phyloP scores from a whole-genome alignment of 2,113 vertebrate species.

The Callipepla squamata region DNA sequence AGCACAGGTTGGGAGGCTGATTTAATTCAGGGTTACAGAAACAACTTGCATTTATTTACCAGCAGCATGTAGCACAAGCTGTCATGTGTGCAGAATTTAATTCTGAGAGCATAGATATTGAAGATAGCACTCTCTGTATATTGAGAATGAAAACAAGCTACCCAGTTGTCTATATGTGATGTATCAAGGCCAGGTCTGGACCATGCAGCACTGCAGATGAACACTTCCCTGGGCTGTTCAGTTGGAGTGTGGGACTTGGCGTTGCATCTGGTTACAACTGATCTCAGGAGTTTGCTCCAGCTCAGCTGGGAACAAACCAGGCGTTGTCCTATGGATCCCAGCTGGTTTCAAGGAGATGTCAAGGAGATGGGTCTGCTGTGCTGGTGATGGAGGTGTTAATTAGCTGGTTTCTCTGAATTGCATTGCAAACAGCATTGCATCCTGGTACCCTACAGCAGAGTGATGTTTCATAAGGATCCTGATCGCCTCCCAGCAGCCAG shows the following conservation, averaged over 20 bases:
- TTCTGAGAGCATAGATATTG: slow-evolving; percentile 35
- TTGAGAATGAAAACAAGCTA: not conserved
- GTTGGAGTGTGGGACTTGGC: not conserved
- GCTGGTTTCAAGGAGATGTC: not conserved
- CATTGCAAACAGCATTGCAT: not conserved
- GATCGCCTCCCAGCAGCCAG: not conserved
- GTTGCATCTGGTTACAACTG: accelerated
- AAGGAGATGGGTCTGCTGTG: not conserved
- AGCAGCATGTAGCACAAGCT: slow-evolving; percentile 40
- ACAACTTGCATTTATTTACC: slow-evolving; percentile 39
- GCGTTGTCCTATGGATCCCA: not conserved
- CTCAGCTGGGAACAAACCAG: not conserved
- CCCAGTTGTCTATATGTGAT: not conserved
- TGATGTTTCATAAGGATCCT: not conserved
- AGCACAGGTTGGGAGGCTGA: not conserved
- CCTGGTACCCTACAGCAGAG: not conserved
- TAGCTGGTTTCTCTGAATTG: not conserved
- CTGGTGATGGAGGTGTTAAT: not conserved
- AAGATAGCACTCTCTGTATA: slow-evolving; percentile 6
- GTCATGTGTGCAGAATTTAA: not conserved
- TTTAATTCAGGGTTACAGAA: slow-evolving; percentile 57
- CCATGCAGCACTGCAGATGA: not conserved
- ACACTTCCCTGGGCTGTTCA: not conserved
- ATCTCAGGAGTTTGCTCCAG: not conserved
- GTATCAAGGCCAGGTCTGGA: not conserved